Evolutionary conservation across 1,140 invertebrate species (phyloP), one percentile per base, ranked within the genome.

Genomic region (Eumeta japonica): DNA sequence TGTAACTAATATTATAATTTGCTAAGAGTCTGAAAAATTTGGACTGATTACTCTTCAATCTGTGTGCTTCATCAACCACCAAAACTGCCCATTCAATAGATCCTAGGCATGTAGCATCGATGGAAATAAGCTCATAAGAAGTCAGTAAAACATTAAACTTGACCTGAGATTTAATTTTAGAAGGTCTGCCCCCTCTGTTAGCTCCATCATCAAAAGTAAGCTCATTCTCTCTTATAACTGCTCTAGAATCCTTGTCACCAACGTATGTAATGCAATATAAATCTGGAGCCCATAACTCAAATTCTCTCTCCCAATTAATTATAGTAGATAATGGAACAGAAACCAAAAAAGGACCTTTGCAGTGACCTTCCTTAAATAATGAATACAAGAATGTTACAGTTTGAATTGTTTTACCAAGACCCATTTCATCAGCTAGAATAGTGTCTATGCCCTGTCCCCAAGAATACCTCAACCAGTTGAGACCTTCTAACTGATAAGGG

Each of bases 301-400:
- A 99, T 76, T 99, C 97, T 77, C 97, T 81, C 70, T 99, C 97
- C 97, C 97, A 99, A 78, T 99, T 99, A 43, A 99, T 98, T 32
- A 99, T 93, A 0, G 97, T 99, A 0, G 97, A 99, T 0, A 99
- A 76, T 0, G 97, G 97, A 15, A 97, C 97, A 27, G 91, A 92
- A 1, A 95, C 92, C 28, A 99, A 76, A 71, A 99, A 99, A 0
- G 97, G 97, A 10, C 97, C 97, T 63, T 94, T 94, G 58, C 92
- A 97, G 61, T 99, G 96, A 2, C 96, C 96, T 79, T 99, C 97
- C 66, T 98, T 98, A 67, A 94, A 98, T 0, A 99, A 78, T 0
- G 96, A 98, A 66, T 99, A 97, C 1, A 99, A 80, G 75, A 99
- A 99, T 27, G 90, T 89, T 27, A 98, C 97, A 1, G 97, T 98